These are phyloP conservation scores for Cerceris rybyensis DNA, from an alignment of 2,888 invertebrate genomes.

Conservation along the genomic window DNA sequence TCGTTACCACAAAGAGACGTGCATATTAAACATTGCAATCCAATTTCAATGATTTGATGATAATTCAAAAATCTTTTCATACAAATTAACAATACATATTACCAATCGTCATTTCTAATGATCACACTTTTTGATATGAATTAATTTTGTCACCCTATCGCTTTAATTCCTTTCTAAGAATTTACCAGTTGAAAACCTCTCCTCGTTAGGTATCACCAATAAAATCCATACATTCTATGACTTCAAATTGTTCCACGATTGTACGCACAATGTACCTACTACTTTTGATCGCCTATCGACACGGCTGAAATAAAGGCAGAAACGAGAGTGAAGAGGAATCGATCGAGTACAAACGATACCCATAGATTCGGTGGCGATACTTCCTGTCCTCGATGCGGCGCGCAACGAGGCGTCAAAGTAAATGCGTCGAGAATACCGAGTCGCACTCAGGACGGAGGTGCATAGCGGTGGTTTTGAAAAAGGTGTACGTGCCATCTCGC, in stretches of 20 bases:
- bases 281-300: neutral
- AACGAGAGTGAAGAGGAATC: neutral
- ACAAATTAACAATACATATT: too few relatives aligned
- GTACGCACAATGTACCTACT: neutral
- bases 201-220: too few relatives aligned
- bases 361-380: slow-evolving; percentile 36
- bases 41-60: too few relatives aligned
- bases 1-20: too few relatives aligned
- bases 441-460: slow-evolving; percentile 13
- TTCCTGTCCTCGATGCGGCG: slow-evolving; percentile 37
- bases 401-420: slow-evolving; percentile 4
- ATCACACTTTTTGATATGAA: too few relatives aligned
- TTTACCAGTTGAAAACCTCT: too few relatives aligned
- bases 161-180: too few relatives aligned
- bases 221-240: neutral
- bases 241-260: neutral
- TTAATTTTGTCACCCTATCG: too few relatives aligned
- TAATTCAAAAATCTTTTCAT: too few relatives aligned
- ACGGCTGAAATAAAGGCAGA: neutral
- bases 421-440: slow-evolving; percentile 19
- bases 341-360: slow-evolving; percentile 24
- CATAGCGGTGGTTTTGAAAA: slow-evolving; percentile 56
- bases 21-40: too few relatives aligned
- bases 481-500: slow-evolving; percentile 61
- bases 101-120: too few relatives aligned